phyloP scores from a whole-genome alignment of 2,888 invertebrate species.

The Punctoribates punctum region DNA sequence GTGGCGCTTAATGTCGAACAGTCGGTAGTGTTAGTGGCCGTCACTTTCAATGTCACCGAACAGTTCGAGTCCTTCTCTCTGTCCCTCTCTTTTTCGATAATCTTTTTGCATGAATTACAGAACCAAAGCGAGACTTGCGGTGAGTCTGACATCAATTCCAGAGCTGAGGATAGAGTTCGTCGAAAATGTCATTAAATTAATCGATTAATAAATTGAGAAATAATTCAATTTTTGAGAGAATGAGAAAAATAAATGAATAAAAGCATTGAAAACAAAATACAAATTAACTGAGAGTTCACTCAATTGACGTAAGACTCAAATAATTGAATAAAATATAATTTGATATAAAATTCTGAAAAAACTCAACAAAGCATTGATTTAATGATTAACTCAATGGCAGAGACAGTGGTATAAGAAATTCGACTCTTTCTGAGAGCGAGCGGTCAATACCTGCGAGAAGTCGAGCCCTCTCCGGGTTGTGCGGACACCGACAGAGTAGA shows the following conservation, averaged over 20 bases:
- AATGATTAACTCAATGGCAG: neutral
- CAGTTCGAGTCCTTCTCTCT: slow-evolving; percentile 21
- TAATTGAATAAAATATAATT: neutral
- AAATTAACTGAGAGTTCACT: too few relatives aligned
- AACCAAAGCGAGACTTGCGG: slow-evolving; percentile 30
- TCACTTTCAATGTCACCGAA: slow-evolving; percentile 28
- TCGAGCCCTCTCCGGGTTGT: slow-evolving; percentile 32
- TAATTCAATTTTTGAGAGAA: neutral
- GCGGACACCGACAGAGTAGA: slow-evolving; percentile 25
- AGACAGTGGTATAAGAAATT: too few relatives aligned
- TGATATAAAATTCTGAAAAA: neutral
- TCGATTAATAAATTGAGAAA: too few relatives aligned
- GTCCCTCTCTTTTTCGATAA: slow-evolving; percentile 28
- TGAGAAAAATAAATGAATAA: neutral
- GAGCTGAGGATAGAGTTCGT: neutral
- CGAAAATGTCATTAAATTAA: neutral
- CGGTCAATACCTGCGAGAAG: slow-evolving; percentile 21
- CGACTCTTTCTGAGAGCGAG: neutral
- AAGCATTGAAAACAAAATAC: too few relatives aligned
- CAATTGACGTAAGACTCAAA: neutral
- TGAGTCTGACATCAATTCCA: slow-evolving; percentile 13
- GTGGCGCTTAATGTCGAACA: slow-evolving; percentile 30
- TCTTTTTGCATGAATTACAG: slow-evolving; percentile 31
- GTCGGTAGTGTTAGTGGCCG: slow-evolving; percentile 34
- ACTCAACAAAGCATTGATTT: neutral